Conservation (phyloP, 35 echinoderm and acorn worm species). For the Ophiothrix spiculata region DNA sequence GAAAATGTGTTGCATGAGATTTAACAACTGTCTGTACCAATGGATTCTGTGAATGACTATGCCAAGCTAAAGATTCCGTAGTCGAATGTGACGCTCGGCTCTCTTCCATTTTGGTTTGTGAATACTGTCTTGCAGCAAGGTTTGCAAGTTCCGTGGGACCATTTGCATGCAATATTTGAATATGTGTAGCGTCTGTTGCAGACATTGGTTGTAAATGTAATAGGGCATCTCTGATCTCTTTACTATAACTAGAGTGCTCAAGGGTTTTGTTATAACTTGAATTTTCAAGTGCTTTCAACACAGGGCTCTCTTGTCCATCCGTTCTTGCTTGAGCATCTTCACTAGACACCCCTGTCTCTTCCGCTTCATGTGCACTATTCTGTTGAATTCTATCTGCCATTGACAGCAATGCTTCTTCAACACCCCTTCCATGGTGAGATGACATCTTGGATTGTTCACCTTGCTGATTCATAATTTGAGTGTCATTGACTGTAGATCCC, state of each 20-base stretch:
- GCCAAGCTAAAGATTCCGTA: too few species aligned
- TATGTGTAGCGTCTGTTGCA: background rate
- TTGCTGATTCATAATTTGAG: background rate
- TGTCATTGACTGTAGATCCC: background rate
- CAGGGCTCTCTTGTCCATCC: background rate
- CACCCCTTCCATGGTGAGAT: background rate
- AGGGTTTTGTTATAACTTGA: background rate
- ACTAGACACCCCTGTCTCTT: background rate
- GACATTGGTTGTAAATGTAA: background rate
- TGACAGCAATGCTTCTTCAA: background rate
- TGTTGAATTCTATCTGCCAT: background rate
- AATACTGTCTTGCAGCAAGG: too few species aligned
- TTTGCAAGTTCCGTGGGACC: too few species aligned
- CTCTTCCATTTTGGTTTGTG: too few species aligned
- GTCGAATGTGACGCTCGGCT: too few species aligned
- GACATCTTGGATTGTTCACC: background rate
- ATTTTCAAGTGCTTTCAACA: background rate
- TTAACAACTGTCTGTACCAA: too few species aligned
- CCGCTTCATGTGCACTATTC: background rate
- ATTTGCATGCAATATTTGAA: background rate
- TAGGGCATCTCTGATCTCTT: background rate
- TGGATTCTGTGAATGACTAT: too few species aligned
- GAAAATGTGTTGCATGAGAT: too few species aligned
- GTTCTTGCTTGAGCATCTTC: background rate
- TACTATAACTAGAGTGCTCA: background rate